phyloP scores from a whole-genome alignment of 2,888 invertebrate genomes.

The Platycheirus albimanus region DNA sequence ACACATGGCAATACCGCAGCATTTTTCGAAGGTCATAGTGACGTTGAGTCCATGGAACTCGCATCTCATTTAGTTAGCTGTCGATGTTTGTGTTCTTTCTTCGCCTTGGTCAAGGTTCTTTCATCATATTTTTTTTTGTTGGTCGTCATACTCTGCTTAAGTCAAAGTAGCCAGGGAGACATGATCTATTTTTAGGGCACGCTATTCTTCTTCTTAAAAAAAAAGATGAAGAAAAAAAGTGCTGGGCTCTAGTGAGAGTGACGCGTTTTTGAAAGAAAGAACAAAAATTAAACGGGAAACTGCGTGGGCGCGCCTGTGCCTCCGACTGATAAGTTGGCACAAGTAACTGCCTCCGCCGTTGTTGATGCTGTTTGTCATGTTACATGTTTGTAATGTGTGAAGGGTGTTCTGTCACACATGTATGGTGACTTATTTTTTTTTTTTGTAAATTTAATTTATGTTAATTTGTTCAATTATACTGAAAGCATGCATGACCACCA shows the following conservation, averaged over 20 bases:
- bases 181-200: constrained; percentile 13
- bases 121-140: background rate
- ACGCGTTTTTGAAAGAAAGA: background rate
- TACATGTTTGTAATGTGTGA: constrained; percentile 10
- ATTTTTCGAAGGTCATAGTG: constrained; percentile 1
- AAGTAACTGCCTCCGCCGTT: background rate
- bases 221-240: background rate
- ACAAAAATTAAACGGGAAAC: constrained; percentile 11
- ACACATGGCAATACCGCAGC: background rate
- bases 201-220: constrained; percentile 2
- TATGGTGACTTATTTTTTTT: background rate
- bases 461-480: constrained; percentile 31
- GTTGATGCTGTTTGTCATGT: constrained; percentile 24
- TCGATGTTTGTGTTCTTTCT: background rate
- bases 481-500: constrained; percentile 33
- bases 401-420: background rate
- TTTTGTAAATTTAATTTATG: constrained; percentile 5
- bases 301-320: no score
- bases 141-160: background rate
- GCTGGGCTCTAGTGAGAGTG: background rate
- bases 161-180: constrained; percentile 24
- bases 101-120: constrained; percentile 21
- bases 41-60: background rate
- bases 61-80: background rate
- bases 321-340: constrained; percentile 16